These are phyloP conservation scores for Thaumatotibia leucotreta DNA, from an alignment of 1,140 invertebrate species.

Conservation along the genomic window DNA sequence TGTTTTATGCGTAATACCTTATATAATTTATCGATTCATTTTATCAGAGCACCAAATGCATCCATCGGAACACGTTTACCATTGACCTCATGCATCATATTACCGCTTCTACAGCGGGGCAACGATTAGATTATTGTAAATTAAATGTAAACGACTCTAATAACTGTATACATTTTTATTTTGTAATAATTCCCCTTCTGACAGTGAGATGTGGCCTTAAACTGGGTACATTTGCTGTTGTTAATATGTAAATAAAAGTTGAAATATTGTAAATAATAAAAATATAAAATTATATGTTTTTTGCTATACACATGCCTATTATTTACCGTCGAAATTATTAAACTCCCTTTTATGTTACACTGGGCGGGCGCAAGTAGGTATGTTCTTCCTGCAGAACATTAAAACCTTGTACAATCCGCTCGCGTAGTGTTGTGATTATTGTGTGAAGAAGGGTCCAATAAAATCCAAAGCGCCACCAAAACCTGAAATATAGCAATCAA, in stretches of 20 bases:
- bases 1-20: too few relatives aligned
- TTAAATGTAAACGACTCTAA: constrained; percentile 12
- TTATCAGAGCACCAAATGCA: constrained; percentile 34
- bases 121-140: constrained; percentile 13
- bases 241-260: constrained; percentile 77
- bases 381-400: too few relatives aligned
- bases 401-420: too few relatives aligned
- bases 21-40: too few relatives aligned
- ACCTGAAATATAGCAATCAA: too few relatives aligned
- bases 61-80: constrained; percentile 35
- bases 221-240: constrained; percentile 65
- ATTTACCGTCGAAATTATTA: constrained; percentile 9
- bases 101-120: constrained; percentile 11
- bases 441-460: too few relatives aligned
- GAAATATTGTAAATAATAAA: constrained; percentile 75
- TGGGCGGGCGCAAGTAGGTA: neutral
- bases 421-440: too few relatives aligned
- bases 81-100: constrained; percentile 13
- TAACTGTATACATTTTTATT: constrained; percentile 53
- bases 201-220: constrained; percentile 69
- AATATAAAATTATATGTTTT: constrained; percentile 74
- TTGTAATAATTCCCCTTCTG: constrained; percentile 48
- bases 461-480: too few relatives aligned
- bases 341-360: neutral
- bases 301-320: constrained; percentile 50